A percentile compares a stretch with the other conserved stretches of the same genome.
phyloP scores from a whole-genome alignment of 1,140 invertebrate species.

The Luehdorfia chinensis region DNA sequence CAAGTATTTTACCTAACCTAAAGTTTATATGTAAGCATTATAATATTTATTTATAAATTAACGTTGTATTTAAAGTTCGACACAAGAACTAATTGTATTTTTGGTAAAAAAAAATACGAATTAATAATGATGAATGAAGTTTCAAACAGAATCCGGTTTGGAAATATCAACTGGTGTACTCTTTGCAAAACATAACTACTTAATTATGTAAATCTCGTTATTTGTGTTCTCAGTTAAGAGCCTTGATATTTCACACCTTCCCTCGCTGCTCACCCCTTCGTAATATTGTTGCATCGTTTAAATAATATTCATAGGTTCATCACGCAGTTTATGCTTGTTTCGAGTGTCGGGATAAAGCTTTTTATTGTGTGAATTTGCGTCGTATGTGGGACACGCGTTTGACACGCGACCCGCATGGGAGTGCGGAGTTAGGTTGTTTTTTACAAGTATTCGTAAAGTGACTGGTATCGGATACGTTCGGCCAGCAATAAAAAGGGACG shows the following conservation, averaged over 20 bases:
- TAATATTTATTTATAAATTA: too few relatives aligned
- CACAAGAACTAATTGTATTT: too few relatives aligned
- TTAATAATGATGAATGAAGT: slow-evolving; percentile 31
- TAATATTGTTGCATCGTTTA: slow-evolving; percentile 27
- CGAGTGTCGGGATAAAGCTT: slow-evolving; percentile 45
- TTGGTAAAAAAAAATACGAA: slow-evolving; percentile 27
- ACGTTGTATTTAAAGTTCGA: too few relatives aligned
- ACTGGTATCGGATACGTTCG: slow-evolving; percentile 16
- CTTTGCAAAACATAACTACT: slow-evolving; percentile 33
- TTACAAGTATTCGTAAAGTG: slow-evolving; percentile 42
- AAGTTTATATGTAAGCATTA: too few relatives aligned
- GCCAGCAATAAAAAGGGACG: slow-evolving; percentile 20
- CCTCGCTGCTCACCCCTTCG: slow-evolving; percentile 40
- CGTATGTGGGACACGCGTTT: slow-evolving; percentile 63
- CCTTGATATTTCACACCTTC: slow-evolving; percentile 61
- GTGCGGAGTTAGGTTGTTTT: slow-evolving; percentile 27
- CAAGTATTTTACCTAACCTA: too few relatives aligned
- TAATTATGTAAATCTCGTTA: slow-evolving; percentile 55
- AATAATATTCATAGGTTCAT: slow-evolving; percentile 34
- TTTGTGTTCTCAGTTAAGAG: slow-evolving; percentile 27
- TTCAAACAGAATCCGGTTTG: slow-evolving; percentile 44
- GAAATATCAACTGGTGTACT: slow-evolving; percentile 64
- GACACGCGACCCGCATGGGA: slow-evolving; percentile 64
- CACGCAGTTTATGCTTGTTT: slow-evolving; percentile 35
- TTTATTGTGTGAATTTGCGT: slow-evolving; percentile 66